These are phyloP conservation scores for Argyresthia albistria DNA, from an alignment of 2,888 invertebrate species.

Conservation along the genomic window DNA sequence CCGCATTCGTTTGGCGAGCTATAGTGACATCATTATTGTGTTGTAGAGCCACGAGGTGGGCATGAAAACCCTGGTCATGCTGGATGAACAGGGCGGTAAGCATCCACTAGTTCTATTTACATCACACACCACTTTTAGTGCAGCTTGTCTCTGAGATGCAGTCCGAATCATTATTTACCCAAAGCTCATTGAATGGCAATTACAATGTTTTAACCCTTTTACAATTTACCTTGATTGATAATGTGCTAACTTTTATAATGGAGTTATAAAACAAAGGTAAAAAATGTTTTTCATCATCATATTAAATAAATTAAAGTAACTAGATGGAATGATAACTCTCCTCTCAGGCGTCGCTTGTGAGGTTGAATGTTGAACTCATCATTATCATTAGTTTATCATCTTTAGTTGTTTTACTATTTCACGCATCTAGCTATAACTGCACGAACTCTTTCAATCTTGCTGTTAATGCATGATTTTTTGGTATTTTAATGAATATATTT, in stretches of 20 bases:
- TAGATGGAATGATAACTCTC: slow-evolving; percentile 34
- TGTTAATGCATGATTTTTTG: slow-evolving; percentile 62
- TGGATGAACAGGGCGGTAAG: slow-evolving; percentile 99
- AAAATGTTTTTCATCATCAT: slow-evolving; percentile 52
- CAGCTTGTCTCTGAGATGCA: slow-evolving; percentile 67
- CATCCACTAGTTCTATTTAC: slow-evolving; percentile 75
- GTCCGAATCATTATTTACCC: slow-evolving; percentile 46
- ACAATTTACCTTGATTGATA: slow-evolving; percentile 44
- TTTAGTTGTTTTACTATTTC: slow-evolving; percentile 49
- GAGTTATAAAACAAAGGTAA: slow-evolving; percentile 56
- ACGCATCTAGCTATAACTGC: slow-evolving; percentile 64
- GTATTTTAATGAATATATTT: slow-evolving; percentile 41
- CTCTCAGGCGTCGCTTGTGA: slow-evolving; percentile 16
- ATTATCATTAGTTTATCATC: slow-evolving; percentile 33
- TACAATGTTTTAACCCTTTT: slow-evolving; percentile 37
- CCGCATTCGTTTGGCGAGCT: slow-evolving; percentile 62
- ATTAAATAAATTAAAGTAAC: slow-evolving; percentile 39
- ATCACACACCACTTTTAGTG: slow-evolving; percentile 59
- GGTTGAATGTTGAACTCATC: background rate
- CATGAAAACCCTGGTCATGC: slow-evolving; percentile 99
- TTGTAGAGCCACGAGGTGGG: slow-evolving; percentile 99
- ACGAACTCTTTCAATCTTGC: slow-evolving; percentile 63
- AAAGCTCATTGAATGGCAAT: slow-evolving; percentile 55
- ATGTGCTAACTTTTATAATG: slow-evolving; percentile 58
- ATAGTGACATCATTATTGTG: slow-evolving; percentile 74